Conservation (phyloP, 1,140 invertebrate genomes). For the Atta cephalotes region DNA sequence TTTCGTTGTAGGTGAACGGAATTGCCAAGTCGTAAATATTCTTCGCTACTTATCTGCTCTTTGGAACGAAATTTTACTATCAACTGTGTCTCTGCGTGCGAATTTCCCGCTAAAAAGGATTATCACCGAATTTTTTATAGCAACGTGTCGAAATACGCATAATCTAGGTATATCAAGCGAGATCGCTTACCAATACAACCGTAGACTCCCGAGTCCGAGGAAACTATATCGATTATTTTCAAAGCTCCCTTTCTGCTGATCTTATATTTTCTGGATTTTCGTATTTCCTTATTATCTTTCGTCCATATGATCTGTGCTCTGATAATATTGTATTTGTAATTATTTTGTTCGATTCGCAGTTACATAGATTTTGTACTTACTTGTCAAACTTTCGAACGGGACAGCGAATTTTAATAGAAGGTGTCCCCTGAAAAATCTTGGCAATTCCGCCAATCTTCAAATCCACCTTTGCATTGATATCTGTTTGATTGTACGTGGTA, state of each 20-base stretch:
- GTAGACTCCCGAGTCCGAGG: conserved; percentile 93
- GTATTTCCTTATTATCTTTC: conserved; percentile 91
- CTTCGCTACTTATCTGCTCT: conserved; percentile 92
- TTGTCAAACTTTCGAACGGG: conserved; percentile 94
- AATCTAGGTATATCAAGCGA: conserved; percentile 2
- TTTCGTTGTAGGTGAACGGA: conserved; percentile 83
- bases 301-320: conserved; percentile 92
- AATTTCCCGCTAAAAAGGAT: conserved; percentile 88
- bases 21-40: conserved; percentile 87
- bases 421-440: conserved; percentile 93
- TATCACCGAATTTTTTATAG: conserved; percentile 41
- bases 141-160: conserved; percentile 28
- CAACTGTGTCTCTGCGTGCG: conserved; percentile 90
- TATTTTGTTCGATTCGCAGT: background rate
- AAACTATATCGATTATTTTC: conserved; percentile 91
- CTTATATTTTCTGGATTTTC: conserved; percentile 92
- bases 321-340: conserved; percentile 21
- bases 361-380: conserved; percentile 76
- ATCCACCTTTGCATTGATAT: conserved; percentile 91
- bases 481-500: conserved; percentile 92
- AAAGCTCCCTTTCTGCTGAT: conserved; percentile 95
- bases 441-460: conserved; percentile 94
- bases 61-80: conserved; percentile 91
- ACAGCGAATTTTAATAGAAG: conserved; percentile 95
- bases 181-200: conserved; percentile 90